Evolutionary conservation across 2,797 vertebrate species (phyloP).

Genomic region (Poecilia velifera): DNA sequence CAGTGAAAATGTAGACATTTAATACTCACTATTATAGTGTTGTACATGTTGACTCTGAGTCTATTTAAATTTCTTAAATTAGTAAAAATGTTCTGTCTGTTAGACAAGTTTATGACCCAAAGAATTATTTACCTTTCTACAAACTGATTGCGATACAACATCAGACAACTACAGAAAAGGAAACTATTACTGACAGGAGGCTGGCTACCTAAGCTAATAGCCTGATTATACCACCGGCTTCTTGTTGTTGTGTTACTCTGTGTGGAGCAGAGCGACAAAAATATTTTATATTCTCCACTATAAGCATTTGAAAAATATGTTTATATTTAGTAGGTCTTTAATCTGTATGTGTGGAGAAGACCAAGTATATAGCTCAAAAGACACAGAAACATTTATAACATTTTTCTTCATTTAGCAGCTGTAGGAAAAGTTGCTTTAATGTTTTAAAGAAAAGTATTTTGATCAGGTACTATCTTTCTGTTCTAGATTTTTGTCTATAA

Average conservation of each 20-base stretch:
- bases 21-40: not conserved
- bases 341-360: not conserved
- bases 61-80: not conserved
- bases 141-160: not conserved
- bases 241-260: not conserved
- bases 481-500: not conserved
- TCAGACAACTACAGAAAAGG: not conserved
- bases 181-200: not conserved
- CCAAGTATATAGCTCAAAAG: too few species aligned
- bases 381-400: not conserved
- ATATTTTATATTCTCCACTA: not conserved
- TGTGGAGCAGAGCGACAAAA: not conserved
- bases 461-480: not conserved
- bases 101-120: not conserved
- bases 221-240: not conserved
- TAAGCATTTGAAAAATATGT: not conserved
- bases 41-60: not conserved
- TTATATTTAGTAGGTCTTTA: not conserved
- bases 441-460: not conserved
- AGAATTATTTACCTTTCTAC: not conserved
- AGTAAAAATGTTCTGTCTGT: not conserved
- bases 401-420: not conserved
- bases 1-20: not conserved
- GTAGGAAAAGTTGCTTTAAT: not conserved
- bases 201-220: not conserved